Percentiles rank a stretch among this genome's conserved stretches.
Conservation (phyloP, 2,888 invertebrate species). For the Sphecodes monilicornis region DNA sequence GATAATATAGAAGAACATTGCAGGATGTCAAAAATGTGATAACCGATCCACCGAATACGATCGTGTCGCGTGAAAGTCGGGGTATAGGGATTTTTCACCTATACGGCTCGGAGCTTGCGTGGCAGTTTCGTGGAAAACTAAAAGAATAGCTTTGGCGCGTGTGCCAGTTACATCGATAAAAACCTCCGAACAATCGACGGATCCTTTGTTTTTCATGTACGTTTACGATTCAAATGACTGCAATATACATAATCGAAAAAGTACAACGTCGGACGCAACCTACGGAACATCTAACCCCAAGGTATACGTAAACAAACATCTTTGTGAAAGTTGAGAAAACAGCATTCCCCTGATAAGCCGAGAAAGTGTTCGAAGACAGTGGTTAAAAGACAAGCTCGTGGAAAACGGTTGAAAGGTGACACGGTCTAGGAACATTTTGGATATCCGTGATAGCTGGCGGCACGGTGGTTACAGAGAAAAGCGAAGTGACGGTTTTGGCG, state of each 20-base stretch:
- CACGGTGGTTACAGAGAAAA: slow-evolving; percentile 76
- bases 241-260: not conserved
- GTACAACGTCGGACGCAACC: not conserved
- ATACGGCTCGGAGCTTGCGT: slow-evolving; percentile 53
- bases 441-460: slow-evolving; percentile 70
- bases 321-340: not conserved
- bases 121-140: slow-evolving; percentile 51
- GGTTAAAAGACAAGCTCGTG: not conserved
- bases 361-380: not conserved
- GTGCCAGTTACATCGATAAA: slow-evolving; percentile 17
- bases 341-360: not conserved
- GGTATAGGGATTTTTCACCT: slow-evolving; percentile 50
- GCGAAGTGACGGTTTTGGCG: slow-evolving; percentile 80
- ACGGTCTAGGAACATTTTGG: slow-evolving; percentile 64
- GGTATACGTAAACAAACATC: slow-evolving; percentile 21
- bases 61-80: slow-evolving; percentile 32
- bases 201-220: not conserved
- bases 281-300: slow-evolving; percentile 29
- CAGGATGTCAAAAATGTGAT: slow-evolving; percentile 34
- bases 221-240: slow-evolving; percentile 1
- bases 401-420: slow-evolving; percentile 24
- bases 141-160: slow-evolving; percentile 67
- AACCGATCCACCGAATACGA: slow-evolving; percentile 30
- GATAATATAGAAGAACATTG: slow-evolving; percentile 28
- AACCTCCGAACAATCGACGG: not conserved